Percentiles rank a stretch among this genome's conserved stretches.
Evolutionary conservation across 2,888 invertebrate genomes (phyloP).

Genomic region (Anagyrus pseudococci): DNA sequence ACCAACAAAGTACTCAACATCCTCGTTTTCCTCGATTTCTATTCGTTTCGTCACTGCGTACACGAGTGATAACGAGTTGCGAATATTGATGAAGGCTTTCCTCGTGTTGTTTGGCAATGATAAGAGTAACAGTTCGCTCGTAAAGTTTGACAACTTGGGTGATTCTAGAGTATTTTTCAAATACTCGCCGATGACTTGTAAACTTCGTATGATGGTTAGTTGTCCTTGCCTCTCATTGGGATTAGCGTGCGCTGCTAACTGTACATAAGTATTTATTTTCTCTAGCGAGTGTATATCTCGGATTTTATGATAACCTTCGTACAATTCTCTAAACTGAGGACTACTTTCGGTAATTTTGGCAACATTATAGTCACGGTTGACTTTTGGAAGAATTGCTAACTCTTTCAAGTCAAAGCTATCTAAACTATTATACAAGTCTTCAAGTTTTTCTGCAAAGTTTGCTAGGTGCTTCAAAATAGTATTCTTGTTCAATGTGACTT

Average conservation of each 20-base stretch:
- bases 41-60: constrained; percentile 34
- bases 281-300: constrained; percentile 42
- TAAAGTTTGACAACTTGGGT: constrained; percentile 41
- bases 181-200: constrained; percentile 45
- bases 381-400: constrained; percentile 16
- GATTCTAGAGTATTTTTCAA: constrained; percentile 45
- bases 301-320: constrained; percentile 40
- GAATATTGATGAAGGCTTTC: constrained; percentile 33
- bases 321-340: constrained; percentile 39
- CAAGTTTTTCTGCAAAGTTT: constrained; percentile 34
- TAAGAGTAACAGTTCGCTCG: constrained; percentile 33
- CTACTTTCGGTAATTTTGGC: constrained; percentile 14
- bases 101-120: constrained; percentile 37
- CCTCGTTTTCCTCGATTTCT: constrained; percentile 37
- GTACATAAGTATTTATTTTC: constrained; percentile 38
- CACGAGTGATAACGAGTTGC: constrained; percentile 39
- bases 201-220: constrained; percentile 39
- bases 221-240: constrained; percentile 36
- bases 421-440: constrained; percentile 4
- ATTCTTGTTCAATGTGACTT: constrained; percentile 24
- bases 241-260: constrained; percentile 33
- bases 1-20: constrained; percentile 30
- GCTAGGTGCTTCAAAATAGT: constrained; percentile 37
- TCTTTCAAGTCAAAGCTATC: neutral
- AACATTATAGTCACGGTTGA: constrained; percentile 26